These are phyloP conservation scores for Melanotaenia pygmaea DNA, from an alignment of 2,797 vertebrate genomes.

Conservation along the genomic window DNA sequence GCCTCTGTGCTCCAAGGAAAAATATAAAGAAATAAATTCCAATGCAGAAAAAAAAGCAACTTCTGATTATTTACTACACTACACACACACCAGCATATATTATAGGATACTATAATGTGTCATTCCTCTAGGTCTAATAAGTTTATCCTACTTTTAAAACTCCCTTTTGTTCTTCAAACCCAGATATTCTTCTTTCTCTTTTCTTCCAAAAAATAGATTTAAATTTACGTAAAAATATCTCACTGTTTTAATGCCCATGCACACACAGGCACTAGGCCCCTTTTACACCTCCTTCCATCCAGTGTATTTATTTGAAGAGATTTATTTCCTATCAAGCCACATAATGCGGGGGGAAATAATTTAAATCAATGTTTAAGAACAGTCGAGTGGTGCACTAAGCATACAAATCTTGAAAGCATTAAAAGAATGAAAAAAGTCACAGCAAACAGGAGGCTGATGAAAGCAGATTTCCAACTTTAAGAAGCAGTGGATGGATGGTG, in stretches of 20 bases:
- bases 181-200: conserved; percentile 28
- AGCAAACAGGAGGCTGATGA: conserved; percentile 61
- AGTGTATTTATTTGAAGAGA: conserved; percentile 81
- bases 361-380: conserved; percentile 83
- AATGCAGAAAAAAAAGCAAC: conserved; percentile 22
- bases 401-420: conserved; percentile 72
- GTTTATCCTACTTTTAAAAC: conserved; percentile 1
- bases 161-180: conserved; percentile 10
- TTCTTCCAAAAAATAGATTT: conserved; percentile 54
- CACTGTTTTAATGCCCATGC: conserved; percentile 47
- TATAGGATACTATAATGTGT: background rate
- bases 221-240: conserved; percentile 84
- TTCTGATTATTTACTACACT: background rate
- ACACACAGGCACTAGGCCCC: conserved; percentile 36
- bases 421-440: conserved; percentile 18
- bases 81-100: background rate
- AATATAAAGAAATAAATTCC: conserved; percentile 25
- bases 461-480: conserved; percentile 64
- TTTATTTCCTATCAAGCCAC: conserved; percentile 83
- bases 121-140: conserved; percentile 2
- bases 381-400: conserved; percentile 66
- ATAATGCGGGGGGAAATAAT: conserved; percentile 80
- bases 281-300: conserved; percentile 62
- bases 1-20: conserved; percentile 63
- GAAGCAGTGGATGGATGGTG: conserved; percentile 51